Evolutionary conservation across 1,140 invertebrate species (phyloP).

Genomic region (Drosophila bocki): DNA sequence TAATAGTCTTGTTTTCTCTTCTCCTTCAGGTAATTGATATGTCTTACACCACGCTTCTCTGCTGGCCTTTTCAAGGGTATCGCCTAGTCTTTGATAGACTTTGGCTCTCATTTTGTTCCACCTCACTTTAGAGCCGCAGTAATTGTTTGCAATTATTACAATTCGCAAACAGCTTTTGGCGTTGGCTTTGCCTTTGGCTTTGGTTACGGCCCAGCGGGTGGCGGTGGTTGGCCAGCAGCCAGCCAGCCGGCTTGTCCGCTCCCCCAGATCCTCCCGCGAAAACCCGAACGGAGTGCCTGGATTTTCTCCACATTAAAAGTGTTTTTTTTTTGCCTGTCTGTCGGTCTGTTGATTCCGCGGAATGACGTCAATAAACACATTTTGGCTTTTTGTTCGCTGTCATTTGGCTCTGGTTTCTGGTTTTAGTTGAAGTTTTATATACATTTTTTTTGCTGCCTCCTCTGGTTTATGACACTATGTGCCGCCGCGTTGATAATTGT

Average conservation of each 20-base stretch:
- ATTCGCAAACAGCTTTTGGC: slow-evolving; percentile 54
- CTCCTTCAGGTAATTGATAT: slow-evolving; percentile 7
- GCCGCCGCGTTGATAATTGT: slow-evolving; percentile 61
- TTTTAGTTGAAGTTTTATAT: slow-evolving; percentile 37
- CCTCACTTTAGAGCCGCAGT: slow-evolving; percentile 62
- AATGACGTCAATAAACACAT: slow-evolving; percentile 80
- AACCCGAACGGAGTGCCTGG: slow-evolving; percentile 34
- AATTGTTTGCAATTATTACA: slow-evolving; percentile 79
- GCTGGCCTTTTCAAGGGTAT: slow-evolving; percentile 15
- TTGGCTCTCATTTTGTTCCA: slow-evolving; percentile 30
- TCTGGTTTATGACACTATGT: slow-evolving; percentile 65
- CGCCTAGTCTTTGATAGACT: slow-evolving; percentile 35
- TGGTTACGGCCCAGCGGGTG: slow-evolving; percentile 62
- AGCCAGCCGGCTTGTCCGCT: slow-evolving; percentile 14
- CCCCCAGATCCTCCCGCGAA: slow-evolving; percentile 43
- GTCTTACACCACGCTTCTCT: background rate
- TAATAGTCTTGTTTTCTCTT: slow-evolving; percentile 3
- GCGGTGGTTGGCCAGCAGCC: slow-evolving; percentile 41
- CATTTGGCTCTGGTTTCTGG: slow-evolving; percentile 53
- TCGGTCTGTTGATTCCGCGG: slow-evolving; percentile 53
- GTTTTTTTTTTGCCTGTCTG: slow-evolving; percentile 19
- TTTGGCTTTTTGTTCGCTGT: slow-evolving; percentile 61
- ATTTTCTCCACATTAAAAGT: slow-evolving; percentile 69
- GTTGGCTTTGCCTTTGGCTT: slow-evolving; percentile 31
- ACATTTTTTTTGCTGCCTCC: slow-evolving; percentile 14